A percentile compares a stretch with the other conserved stretches of the same genome.
Conservation (phyloP, 2,797 vertebrate species). For the Phalanger gymnotis region DNA sequence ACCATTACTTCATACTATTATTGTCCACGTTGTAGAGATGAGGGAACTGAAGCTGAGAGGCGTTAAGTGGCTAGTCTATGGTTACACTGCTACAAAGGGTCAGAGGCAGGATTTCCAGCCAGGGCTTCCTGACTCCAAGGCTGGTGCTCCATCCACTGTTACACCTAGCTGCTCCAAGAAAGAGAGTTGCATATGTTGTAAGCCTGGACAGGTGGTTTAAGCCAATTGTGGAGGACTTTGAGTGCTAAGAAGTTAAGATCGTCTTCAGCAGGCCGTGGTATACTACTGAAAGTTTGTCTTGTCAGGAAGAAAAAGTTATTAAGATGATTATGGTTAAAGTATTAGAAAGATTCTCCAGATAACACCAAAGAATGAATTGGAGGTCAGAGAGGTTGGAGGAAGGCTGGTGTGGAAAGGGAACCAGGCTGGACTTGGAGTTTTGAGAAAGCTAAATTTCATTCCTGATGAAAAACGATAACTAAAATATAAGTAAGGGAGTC, state of each 20-base stretch:
- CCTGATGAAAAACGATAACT: not conserved
- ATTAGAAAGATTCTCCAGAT: not conserved
- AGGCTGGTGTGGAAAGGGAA: not conserved
- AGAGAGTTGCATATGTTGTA: not conserved
- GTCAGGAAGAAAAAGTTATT: not conserved
- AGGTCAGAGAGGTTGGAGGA: not conserved
- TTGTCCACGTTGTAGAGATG: not conserved
- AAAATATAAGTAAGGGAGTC: not conserved
- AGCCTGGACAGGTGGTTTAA: not conserved
- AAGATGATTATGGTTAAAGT: not conserved
- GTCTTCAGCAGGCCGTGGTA: not conserved
- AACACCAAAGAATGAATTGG: not conserved
- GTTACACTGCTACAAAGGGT: not conserved
- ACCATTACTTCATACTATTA: not conserved
- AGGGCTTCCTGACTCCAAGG: not conserved
- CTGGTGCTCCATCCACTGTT: not conserved
- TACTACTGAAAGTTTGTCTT: not conserved
- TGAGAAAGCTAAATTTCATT: not conserved
- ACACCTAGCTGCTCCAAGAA: not conserved
- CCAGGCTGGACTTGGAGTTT: not conserved
- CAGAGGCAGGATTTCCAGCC: not conserved
- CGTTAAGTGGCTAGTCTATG: not conserved
- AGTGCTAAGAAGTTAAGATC: not conserved
- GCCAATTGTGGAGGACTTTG: not conserved
- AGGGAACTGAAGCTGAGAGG: not conserved